These are phyloP conservation scores for Fistularia commersonii DNA, from an alignment of 2,797 vertebrate species.

Conservation along the genomic window DNA sequence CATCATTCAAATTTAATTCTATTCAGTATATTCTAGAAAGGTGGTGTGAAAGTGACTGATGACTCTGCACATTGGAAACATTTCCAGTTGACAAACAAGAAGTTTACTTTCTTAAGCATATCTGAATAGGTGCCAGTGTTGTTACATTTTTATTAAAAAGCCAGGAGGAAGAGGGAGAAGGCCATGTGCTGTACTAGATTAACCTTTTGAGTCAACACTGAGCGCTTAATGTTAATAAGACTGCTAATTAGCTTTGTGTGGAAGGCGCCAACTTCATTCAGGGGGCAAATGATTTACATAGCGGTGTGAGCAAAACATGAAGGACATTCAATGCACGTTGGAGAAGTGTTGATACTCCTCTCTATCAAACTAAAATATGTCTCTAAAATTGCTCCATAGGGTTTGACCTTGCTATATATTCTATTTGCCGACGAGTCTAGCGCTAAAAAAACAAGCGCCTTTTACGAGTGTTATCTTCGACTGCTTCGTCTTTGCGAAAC, in stretches of 20 bases:
- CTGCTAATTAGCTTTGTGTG: slow-evolving; percentile 55
- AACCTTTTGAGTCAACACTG: slow-evolving; percentile 46
- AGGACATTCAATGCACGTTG: no score
- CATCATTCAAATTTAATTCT: slow-evolving; percentile 20
- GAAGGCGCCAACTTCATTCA: slow-evolving; percentile 44
- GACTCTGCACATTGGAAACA: slow-evolving; percentile 1
- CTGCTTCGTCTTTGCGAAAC: slow-evolving; percentile 16
- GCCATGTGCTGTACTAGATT: slow-evolving; percentile 40
- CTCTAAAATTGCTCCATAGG: no score
- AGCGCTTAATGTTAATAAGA: slow-evolving; percentile 44
- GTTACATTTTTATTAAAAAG: slow-evolving; percentile 18
- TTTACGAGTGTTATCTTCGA: slow-evolving; percentile 2
- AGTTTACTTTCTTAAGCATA: background rate
- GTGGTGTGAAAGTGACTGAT: slow-evolving; percentile 9
- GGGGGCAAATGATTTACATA: background rate
- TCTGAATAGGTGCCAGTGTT: slow-evolving; percentile 39
- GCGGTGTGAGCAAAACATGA: no score
- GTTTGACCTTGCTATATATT: no score
- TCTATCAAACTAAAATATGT: no score
- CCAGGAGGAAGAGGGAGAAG: slow-evolving; percentile 9
- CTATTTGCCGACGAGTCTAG: no score
- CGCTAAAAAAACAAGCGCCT: no score
- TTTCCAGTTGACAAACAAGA: slow-evolving; percentile 8
- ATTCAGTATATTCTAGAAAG: slow-evolving; percentile 13
- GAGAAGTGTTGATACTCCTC: no score